Base-by-base conservation (phyloP, 2,113 vertebrate species). In the Triplophysa dalaica region DNA sequence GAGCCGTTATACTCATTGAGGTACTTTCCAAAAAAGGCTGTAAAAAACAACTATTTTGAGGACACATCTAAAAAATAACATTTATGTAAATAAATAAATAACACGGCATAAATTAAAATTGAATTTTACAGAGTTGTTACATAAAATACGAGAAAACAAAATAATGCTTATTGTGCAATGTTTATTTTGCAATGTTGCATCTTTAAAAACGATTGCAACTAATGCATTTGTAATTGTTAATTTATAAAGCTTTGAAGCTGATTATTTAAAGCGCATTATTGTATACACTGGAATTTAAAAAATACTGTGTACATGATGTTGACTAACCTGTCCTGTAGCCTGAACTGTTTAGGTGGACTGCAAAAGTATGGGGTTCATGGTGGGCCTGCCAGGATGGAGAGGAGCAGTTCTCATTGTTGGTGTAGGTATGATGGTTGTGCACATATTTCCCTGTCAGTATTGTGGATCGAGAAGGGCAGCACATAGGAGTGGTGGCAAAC, bases 371-470 rank as follows among this genome's bases (percentile, higher is more conserved):
- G 0, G 91, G 91, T 87, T 99, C 97, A 0, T 99, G 96, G 87
- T 96, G 96, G 0, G 93, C 94, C 89, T 99, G 97, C 97, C 97
- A 99, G 60, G 97, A 98, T 0, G 96, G 95, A 0, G 97, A 99
- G 9, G 97, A 99, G 86, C 97, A 99, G 92, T 99, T 99, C 87
- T 99, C 97, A 0, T 98, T 99, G 94, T 99, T 99, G 60, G 97
- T 99, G 90, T 97, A 98, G 62, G 96, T 98, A 92, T 98, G 96
- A 88, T 99, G 97, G 89, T 98, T 98, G 93, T 99, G 97, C 24
- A 97, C 97, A 0, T 99, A 99, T 90, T 98, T 98, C 52, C 97
- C 97, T 0, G 97, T 99, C 78, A 99, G 93, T 88, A 99, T 95
- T 80, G 97, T 96, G 74, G 97, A 99, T 61, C 97, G 95, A 0